These are phyloP conservation scores for Saimiri boliviensis DNA, from an alignment of 2,113 vertebrate species.

Conservation along the genomic window DNA sequence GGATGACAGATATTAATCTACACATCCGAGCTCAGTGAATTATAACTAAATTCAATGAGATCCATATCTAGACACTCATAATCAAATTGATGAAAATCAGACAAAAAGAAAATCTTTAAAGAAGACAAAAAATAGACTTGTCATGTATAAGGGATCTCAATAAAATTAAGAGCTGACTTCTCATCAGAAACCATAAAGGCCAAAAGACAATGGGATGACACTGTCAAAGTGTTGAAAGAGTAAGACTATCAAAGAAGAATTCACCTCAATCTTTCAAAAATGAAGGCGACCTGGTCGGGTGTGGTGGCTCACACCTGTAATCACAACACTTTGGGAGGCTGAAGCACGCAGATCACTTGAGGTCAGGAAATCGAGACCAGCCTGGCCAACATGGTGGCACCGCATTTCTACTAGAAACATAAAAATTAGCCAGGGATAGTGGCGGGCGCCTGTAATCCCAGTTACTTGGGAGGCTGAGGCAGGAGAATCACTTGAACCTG, in stretches of 20 bases:
- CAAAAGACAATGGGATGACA: background rate
- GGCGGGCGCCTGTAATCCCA: too few relatives aligned
- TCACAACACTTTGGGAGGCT: too few relatives aligned
- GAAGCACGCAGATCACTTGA: too few relatives aligned
- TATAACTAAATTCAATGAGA: background rate
- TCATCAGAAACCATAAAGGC: background rate
- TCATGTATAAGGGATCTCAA: background rate
- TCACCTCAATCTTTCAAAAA: background rate
- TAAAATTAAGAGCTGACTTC: background rate
- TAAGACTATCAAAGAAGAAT: background rate
- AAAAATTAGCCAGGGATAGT: too few relatives aligned
- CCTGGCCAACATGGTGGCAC: too few relatives aligned
- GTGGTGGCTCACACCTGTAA: too few relatives aligned
- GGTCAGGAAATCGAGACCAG: too few relatives aligned
- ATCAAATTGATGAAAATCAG: constrained; percentile 9
- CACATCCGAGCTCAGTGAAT: background rate
- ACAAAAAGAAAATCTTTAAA: background rate
- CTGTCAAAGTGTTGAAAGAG: background rate
- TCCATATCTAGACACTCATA: background rate
- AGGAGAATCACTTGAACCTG: too few relatives aligned
- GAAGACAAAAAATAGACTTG: background rate
- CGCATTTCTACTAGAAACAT: too few relatives aligned
- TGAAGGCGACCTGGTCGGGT: background rate
- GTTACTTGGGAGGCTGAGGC: too few relatives aligned
- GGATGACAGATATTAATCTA: background rate